Evolutionary conservation across 1,140 invertebrate genomes (phyloP).

Genomic region (Orchestia grillus): DNA sequence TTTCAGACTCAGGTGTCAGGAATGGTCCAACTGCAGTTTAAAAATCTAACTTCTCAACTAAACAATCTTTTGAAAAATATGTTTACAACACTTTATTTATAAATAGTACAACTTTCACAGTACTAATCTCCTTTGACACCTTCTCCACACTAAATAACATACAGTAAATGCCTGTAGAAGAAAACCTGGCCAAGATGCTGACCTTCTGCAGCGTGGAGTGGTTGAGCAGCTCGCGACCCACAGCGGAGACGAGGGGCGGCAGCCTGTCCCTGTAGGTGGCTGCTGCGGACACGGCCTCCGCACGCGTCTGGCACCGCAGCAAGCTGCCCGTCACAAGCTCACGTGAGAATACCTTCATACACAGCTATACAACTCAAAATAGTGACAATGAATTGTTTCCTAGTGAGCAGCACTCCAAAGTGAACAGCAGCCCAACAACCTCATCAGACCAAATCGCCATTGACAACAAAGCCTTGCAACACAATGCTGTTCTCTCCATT

Average conservation of each 20-base stretch:
- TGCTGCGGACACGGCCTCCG: constrained; percentile 24
- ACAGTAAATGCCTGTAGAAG: not conserved
- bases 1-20: no score
- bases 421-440: not conserved
- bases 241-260: constrained; percentile 3
- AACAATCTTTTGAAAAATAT: not conserved
- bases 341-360: not conserved
- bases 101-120: not conserved
- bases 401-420: not conserved
- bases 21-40: not conserved
- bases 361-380: not conserved
- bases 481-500: not conserved
- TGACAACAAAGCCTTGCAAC: not conserved
- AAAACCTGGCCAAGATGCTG: not conserved
- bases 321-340: not conserved
- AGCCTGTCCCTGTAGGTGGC: constrained; percentile 5
- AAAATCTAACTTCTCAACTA: not conserved
- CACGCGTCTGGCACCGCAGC: not conserved
- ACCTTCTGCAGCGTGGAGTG: constrained; percentile 49
- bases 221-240: constrained; percentile 17
- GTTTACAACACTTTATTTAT: not conserved
- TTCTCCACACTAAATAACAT: not conserved
- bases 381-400: not conserved
- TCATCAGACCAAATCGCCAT: not conserved
- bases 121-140: not conserved